phyloP scores from a whole-genome alignment of 2,888 invertebrate species.

The Drosophila kokeensis region DNA sequence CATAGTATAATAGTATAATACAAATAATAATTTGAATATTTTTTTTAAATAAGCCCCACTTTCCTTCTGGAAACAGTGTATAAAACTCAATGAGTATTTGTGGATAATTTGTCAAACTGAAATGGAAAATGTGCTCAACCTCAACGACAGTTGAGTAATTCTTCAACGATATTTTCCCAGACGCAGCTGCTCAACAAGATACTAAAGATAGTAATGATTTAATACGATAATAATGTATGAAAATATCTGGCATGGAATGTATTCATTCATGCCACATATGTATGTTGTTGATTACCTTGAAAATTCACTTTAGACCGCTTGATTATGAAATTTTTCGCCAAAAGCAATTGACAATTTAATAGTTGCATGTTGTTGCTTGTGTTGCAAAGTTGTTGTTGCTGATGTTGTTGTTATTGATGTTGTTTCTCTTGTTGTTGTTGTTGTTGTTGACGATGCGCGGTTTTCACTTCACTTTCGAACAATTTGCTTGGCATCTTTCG shows the following conservation, averaged over 20 bases:
- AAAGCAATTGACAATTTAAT: constrained; percentile 55
- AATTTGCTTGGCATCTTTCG: constrained; percentile 23
- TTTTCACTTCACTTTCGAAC: constrained; percentile 54
- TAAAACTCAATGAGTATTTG: constrained; percentile 16
- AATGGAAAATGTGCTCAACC: constrained; percentile 21
- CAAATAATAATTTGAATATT: no score
- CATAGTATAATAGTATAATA: background rate
- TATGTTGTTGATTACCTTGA: constrained; percentile 45
- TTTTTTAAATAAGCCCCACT: background rate
- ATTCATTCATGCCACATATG: background rate
- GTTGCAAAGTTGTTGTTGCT: constrained; percentile 3
- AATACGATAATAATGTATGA: constrained; percentile 18
- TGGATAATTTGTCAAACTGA: constrained; percentile 38
- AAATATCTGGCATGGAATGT: constrained; percentile 7
- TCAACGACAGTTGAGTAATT: constrained; percentile 16
- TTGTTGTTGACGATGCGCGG: constrained; percentile 20
- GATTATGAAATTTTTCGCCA: constrained; percentile 54
- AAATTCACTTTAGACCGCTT: constrained; percentile 24
- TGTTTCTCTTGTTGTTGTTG: constrained; percentile 7
- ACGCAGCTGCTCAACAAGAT: background rate
- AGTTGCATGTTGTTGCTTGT: constrained; percentile 21
- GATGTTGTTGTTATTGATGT: constrained; percentile 2
- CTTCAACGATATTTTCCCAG: constrained; percentile 19
- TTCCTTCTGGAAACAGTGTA: background rate
- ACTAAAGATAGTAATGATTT: constrained; percentile 15